These are phyloP conservation scores for Cepphus grylle DNA, from an alignment of 2,113 vertebrate genomes.

Conservation along the genomic window DNA sequence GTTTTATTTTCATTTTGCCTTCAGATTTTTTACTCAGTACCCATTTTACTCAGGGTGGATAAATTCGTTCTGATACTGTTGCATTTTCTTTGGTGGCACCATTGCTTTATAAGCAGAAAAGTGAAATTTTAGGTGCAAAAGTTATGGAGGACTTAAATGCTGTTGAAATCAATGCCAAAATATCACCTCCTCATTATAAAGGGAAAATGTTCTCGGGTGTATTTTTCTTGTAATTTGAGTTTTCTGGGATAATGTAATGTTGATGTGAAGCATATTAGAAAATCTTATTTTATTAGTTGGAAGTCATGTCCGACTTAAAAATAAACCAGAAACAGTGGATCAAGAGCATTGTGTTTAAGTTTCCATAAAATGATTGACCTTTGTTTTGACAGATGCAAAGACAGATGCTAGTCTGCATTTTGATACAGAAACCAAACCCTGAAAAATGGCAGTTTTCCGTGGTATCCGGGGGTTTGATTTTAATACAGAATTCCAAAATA, in stretches of 20 bases:
- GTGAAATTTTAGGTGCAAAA: not conserved
- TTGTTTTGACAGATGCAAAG: slow-evolving; percentile 28
- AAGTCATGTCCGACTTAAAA: not conserved
- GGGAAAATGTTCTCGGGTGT: not conserved
- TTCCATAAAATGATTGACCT: slow-evolving; percentile 22
- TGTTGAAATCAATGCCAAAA: not conserved
- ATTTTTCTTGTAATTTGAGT: not conserved
- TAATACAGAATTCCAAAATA: not conserved
- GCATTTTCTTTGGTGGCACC: not conserved
- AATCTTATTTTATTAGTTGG: not conserved
- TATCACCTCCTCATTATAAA: not conserved
- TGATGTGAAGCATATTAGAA: not conserved
- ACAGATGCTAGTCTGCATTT: not conserved
- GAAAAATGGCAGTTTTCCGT: not conserved
- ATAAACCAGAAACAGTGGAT: not conserved
- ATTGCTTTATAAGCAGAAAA: not conserved
- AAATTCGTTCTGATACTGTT: not conserved
- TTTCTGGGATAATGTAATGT: not conserved
- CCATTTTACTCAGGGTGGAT: not conserved
- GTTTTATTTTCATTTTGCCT: not conserved
- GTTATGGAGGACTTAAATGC: not conserved
- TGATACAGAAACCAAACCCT: not conserved
- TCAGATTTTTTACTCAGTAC: too few species aligned
- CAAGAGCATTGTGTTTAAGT: not conserved
- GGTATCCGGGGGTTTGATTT: not conserved